A percentile compares a stretch with the other conserved stretches of the same genome.
phyloP scores from a whole-genome alignment of 2,797 vertebrate species.

The Spinus olivaceus region DNA sequence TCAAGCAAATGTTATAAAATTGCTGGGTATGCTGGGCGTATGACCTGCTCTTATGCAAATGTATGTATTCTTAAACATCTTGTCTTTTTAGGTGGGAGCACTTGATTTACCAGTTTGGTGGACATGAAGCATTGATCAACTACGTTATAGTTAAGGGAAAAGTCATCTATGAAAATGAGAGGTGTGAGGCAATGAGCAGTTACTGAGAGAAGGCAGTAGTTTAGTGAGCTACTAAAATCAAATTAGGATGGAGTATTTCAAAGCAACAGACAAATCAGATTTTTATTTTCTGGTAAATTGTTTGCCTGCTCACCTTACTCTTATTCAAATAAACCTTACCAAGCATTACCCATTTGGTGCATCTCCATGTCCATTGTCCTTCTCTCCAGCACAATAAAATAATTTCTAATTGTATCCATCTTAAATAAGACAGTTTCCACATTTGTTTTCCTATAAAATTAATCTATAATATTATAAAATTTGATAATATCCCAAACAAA shows the following conservation, averaged over 20 bases:
- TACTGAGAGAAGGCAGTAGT: slow-evolving; percentile 7
- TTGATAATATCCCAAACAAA: not conserved
- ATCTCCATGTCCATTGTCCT: not conserved
- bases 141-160: slow-evolving; percentile 88
- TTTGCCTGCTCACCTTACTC: not conserved
- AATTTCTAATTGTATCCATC: not conserved
- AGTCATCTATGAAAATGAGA: slow-evolving; percentile 81
- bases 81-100: slow-evolving; percentile 90
- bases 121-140: slow-evolving; percentile 88
- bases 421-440: not conserved
- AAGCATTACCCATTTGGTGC: not conserved
- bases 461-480: not conserved
- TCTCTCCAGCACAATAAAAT: not conserved
- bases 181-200: not conserved
- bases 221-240: not conserved
- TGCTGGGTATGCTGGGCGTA: not conserved
- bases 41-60: not conserved
- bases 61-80: not conserved
- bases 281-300: not conserved
- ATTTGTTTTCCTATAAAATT: not conserved
- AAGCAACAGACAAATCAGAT: not conserved
- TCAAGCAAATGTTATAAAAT: not conserved
- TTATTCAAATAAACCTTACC: slow-evolving; percentile 20
- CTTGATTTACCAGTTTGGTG: slow-evolving; percentile 95
- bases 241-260: not conserved